Conservation (phyloP, 2,797 vertebrate genomes). For the Lemur catta region DNA sequence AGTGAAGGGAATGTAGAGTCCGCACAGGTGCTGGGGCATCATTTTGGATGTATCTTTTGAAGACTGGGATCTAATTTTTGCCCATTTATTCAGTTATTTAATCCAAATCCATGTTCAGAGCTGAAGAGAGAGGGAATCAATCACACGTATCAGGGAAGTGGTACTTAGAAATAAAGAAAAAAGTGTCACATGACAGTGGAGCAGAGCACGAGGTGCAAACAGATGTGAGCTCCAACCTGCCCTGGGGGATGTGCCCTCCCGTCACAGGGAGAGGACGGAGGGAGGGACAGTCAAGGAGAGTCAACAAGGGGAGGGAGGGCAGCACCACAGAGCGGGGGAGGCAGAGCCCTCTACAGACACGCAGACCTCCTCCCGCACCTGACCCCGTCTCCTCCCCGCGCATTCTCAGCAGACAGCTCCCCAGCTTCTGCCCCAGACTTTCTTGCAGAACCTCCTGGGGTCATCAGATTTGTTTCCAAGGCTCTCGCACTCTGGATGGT, state of each 20-base stretch:
- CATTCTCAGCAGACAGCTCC: neutral
- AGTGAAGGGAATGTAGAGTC: neutral
- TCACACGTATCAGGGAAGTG: neutral
- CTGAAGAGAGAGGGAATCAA: neutral
- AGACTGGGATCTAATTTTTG: neutral
- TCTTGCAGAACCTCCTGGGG: neutral
- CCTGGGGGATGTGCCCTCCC: neutral
- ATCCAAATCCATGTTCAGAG: neutral
- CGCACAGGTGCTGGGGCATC: neutral
- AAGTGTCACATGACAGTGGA: neutral
- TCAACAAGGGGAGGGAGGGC: neutral
- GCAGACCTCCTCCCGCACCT: neutral
- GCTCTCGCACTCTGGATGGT: neutral
- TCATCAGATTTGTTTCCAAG: neutral
- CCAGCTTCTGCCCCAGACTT: neutral
- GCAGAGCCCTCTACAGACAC: neutral
- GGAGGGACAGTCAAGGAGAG: too few relatives aligned
- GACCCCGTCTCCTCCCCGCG: accelerated
- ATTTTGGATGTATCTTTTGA: neutral
- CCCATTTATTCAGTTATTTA: neutral
- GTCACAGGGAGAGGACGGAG: neutral
- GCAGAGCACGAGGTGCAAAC: neutral
- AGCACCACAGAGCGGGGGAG: neutral
- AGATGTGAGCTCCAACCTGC: neutral
- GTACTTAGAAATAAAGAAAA: neutral